phyloP scores from a whole-genome alignment of 2,113 vertebrate species.

The Salvator merianae region DNA sequence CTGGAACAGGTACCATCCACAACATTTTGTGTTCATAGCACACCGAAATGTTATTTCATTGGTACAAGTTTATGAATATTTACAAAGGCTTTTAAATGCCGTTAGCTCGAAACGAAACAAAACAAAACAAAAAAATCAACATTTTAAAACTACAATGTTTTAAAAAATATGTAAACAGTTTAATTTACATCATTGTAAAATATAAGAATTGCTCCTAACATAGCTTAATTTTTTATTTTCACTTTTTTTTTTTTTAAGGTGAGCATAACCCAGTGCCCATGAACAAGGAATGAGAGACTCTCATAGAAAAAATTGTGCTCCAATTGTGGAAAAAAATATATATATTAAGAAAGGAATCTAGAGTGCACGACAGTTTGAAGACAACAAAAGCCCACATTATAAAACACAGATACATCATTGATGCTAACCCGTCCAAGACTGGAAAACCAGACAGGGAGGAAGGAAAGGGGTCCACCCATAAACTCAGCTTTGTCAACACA shows the following conservation, averaged over 20 bases:
- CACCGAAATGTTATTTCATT: constrained; percentile 82
- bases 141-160: constrained; percentile 78
- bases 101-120: constrained; percentile 73
- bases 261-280: constrained; percentile 74
- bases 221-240: constrained; percentile 63
- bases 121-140: constrained; percentile 50
- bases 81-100: constrained; percentile 77
- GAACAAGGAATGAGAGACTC: constrained; percentile 77
- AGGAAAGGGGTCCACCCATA: constrained; percentile 36
- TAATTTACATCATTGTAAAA: constrained; percentile 80
- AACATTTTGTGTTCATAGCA: constrained; percentile 68
- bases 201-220: constrained; percentile 76
- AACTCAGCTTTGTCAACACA: constrained; percentile 43
- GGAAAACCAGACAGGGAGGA: not conserved
- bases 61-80: constrained; percentile 75
- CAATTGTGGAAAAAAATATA: constrained; percentile 72
- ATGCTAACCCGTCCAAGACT: constrained; percentile 58
- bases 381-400: constrained; percentile 73
- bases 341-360: constrained; percentile 72
- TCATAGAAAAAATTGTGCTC: constrained; percentile 79
- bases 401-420: constrained; percentile 75
- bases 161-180: constrained; percentile 84
- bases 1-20: constrained; percentile 81
- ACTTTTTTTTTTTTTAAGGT: constrained; percentile 58
- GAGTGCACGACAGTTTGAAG: constrained; percentile 73